These are phyloP conservation scores for Palythoa grandiflora DNA, from an alignment of 92 coral and sea anemone genomes.

Conservation along the genomic window DNA sequence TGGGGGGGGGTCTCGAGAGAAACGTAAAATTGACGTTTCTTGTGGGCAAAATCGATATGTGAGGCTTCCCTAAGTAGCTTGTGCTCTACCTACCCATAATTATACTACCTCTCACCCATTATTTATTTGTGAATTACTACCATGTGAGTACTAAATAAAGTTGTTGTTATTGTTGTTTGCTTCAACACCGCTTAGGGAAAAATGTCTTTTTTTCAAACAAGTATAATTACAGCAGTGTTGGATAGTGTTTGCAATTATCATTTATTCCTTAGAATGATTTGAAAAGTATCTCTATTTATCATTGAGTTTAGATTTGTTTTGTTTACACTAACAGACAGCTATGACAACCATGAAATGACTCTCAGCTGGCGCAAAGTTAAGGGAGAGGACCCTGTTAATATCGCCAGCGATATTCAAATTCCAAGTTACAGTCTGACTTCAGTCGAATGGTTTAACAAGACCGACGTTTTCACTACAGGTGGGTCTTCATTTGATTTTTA, in stretches of 20 bases:
- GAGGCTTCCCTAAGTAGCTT: too few relatives aligned
- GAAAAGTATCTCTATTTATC: neutral
- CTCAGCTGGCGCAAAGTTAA: conserved; percentile 68
- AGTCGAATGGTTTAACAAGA: conserved; percentile 51
- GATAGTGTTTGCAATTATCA: neutral
- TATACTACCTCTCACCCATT: too few relatives aligned
- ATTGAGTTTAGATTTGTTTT: neutral
- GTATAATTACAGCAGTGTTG: too few relatives aligned
- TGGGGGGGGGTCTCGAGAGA: too few relatives aligned
- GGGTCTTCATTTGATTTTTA: neutral
- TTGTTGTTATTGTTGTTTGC: too few relatives aligned
- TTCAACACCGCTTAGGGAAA: too few relatives aligned
- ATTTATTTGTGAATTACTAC: too few relatives aligned
- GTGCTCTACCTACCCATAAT: too few relatives aligned
- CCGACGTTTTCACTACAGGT: conserved; percentile 85
- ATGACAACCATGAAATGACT: conserved; percentile 86
- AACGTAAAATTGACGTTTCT: too few relatives aligned
- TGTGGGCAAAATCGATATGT: too few relatives aligned
- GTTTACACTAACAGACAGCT: conserved; percentile 67
- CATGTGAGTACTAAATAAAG: too few relatives aligned
- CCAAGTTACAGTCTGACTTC: conserved; percentile 82
- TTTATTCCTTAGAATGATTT: neutral
- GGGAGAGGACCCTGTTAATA: conserved; percentile 58
- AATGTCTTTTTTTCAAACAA: too few relatives aligned
- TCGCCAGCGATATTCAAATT: conserved; percentile 73